These are phyloP conservation scores for Deilephila elpenor DNA, from an alignment of 2,888 invertebrate genomes.

Conservation along the genomic window DNA sequence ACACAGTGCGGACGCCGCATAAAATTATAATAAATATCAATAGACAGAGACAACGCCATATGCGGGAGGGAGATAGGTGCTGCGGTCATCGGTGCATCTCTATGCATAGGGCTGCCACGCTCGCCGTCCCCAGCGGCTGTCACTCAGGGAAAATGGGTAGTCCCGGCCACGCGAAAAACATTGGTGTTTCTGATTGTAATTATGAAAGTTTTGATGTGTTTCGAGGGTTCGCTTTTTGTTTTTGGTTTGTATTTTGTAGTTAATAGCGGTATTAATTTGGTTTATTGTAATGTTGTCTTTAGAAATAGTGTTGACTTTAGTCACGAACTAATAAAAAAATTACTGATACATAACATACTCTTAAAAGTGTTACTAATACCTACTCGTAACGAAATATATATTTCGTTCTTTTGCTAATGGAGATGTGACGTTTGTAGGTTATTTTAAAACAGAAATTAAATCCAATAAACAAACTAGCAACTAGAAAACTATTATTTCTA, in stretches of 20 bases:
- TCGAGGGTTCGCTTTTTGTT: constrained; percentile 3
- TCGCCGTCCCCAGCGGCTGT: constrained; percentile 43
- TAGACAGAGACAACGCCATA: constrained; percentile 52
- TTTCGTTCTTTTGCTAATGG: too few relatives aligned
- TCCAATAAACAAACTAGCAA: too few relatives aligned
- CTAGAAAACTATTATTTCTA: too few relatives aligned
- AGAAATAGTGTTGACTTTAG: not conserved
- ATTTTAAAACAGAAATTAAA: too few relatives aligned
- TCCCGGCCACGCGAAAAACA: constrained; percentile 11
- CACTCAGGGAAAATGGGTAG: constrained; percentile 34
- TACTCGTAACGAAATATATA: too few relatives aligned
- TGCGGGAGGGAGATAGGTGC: constrained; percentile 43
- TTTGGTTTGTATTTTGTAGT: not conserved
- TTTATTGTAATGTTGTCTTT: not conserved
- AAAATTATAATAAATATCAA: constrained; percentile 83
- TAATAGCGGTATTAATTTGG: not conserved
- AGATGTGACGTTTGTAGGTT: too few relatives aligned
- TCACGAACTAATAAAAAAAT: too few relatives aligned
- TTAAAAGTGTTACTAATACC: too few relatives aligned
- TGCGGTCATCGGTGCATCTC: constrained; percentile 59
- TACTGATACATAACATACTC: too few relatives aligned
- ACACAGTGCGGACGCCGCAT: constrained; percentile 72
- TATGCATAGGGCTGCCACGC: constrained; percentile 50
- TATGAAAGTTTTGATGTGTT: constrained; percentile 11
- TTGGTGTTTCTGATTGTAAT: constrained; percentile 16